These are phyloP conservation scores for Acanthopagrus latus DNA, from an alignment of 2,797 vertebrate genomes.

Conservation along the genomic window DNA sequence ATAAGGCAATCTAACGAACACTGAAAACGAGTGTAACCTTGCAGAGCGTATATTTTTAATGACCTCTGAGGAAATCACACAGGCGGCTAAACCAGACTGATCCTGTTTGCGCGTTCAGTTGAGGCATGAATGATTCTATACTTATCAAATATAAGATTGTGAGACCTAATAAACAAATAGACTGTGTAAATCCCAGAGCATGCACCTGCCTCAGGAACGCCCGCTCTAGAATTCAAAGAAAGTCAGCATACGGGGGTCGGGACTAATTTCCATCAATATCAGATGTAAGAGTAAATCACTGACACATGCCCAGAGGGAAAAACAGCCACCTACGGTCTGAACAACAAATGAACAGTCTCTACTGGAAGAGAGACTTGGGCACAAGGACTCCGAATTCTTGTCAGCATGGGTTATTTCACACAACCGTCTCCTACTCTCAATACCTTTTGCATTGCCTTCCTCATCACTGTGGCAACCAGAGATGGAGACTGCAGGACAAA, in stretches of 20 bases:
- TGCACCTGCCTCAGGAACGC: constrained; percentile 31
- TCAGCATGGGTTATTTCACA: constrained; percentile 31
- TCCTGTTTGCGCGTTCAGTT: constrained; percentile 33
- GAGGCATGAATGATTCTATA: constrained; percentile 42
- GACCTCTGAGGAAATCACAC: constrained; percentile 38
- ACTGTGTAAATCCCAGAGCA: constrained; percentile 3
- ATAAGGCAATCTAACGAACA: background rate
- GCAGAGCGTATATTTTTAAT: constrained; percentile 34
- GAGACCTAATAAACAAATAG: constrained; percentile 50
- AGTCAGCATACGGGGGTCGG: constrained; percentile 30
- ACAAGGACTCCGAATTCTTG: constrained; percentile 32
- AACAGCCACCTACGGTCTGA: constrained; percentile 51
- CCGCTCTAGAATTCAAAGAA: constrained; percentile 48
- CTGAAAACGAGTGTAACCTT: background rate
- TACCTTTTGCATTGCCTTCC: constrained; percentile 31
- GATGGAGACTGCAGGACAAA: constrained; percentile 34
- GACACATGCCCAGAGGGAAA: constrained; percentile 45
- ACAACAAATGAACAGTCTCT: constrained; percentile 44
- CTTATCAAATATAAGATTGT: constrained; percentile 43
- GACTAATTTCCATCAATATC: constrained; percentile 71
- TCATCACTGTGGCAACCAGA: constrained; percentile 64
- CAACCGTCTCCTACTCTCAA: constrained; percentile 29
- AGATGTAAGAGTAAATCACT: constrained; percentile 64
- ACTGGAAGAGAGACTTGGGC: constrained; percentile 27
- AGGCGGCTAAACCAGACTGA: constrained; percentile 18